Evolutionary conservation across 2,113 vertebrate species (phyloP).

Genomic region (Cnemophilus loriae): DNA sequence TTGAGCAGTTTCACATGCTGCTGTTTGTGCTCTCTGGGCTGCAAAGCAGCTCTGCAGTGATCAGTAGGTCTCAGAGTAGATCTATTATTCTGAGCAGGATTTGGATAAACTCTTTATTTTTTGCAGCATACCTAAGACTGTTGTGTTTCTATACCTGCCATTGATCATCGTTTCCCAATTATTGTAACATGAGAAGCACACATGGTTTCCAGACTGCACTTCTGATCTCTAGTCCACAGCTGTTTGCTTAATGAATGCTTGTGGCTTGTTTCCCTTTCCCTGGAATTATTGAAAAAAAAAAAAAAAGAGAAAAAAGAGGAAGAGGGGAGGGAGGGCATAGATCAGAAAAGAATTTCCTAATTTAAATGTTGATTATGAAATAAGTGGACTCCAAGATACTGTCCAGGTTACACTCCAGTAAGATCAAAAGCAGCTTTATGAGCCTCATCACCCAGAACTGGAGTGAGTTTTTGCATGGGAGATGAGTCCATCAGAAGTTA

Average conservation of each 20-base stretch:
- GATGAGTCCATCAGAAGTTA: constrained; percentile 22
- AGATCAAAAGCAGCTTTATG: constrained; percentile 11
- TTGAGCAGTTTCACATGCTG: constrained; percentile 48
- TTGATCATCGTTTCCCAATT: constrained; percentile 63
- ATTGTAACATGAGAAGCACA: constrained; percentile 56
- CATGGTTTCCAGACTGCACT: constrained; percentile 57
- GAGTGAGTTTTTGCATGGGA: not conserved
- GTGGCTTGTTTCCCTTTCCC: constrained; percentile 57
- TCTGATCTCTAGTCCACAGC: constrained; percentile 44
- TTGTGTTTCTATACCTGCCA: constrained; percentile 56
- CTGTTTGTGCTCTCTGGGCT: not conserved
- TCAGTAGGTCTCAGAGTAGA: constrained; percentile 15
- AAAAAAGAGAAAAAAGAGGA: not conserved
- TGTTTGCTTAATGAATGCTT: constrained; percentile 62
- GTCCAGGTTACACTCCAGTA: constrained; percentile 15
- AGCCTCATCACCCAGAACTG: constrained; percentile 5
- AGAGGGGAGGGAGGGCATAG: constrained; percentile 2
- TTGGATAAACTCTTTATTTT: not conserved
- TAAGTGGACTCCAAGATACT: not conserved
- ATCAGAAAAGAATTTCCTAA: constrained; percentile 44
- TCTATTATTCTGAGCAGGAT: constrained; percentile 21
- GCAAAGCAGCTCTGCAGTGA: not conserved
- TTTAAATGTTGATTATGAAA: not conserved
- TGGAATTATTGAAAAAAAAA: not conserved
- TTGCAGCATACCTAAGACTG: constrained; percentile 25